Base-by-base conservation (phyloP, 2,113 vertebrate species). In the Hiodon tergisus region DNA sequence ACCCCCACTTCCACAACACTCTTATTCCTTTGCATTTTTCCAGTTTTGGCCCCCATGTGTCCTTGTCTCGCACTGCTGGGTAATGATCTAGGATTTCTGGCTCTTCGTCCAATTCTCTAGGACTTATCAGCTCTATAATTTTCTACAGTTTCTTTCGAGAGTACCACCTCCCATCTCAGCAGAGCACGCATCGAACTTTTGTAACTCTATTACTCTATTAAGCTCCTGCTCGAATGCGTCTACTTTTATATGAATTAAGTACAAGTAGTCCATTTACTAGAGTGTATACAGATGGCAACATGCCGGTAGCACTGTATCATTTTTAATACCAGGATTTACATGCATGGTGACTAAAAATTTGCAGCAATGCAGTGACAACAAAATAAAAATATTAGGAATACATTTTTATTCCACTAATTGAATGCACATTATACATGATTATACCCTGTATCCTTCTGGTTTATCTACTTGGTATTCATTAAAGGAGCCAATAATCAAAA, bases 201-300 rank as follows among this genome's bases (percentile, higher is more conserved):
- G 61, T 63, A 13, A 63, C n/a, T n/a, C n/a, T 63, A 63, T 63
- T 63, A 63, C 61, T 63, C 61, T 63, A 16, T 63, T 63, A 16
- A 13, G 61, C 61, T 63, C 61, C 61, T 63, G 61, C 61, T 63
- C 61, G 61, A 63, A 63, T 63, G 61, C 17, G 61, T 63, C 61
- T 16, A 63, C 61, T 13, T 63, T 63, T 63, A 63, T 16, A 63
- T 63, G n/a, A 63, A 63, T 63, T 63, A 63, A 16, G 17, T 16
- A 63, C 61, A 63, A 63, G 17, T 63, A 63, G 61, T 63, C 61
- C 61, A 63, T 63, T 63, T 63, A 63, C 61, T 63, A 63, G n/a
- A 63, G 61, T 63, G n/a, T 63, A 63, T 63, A 63, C 61, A 63
- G 17, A 16, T 63, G 61, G n/a, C 61, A 63, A 63, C 61, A 63